Evolutionary conservation across 1,140 invertebrate genomes (phyloP).

Genomic region (Wasmannia auropunctata): DNA sequence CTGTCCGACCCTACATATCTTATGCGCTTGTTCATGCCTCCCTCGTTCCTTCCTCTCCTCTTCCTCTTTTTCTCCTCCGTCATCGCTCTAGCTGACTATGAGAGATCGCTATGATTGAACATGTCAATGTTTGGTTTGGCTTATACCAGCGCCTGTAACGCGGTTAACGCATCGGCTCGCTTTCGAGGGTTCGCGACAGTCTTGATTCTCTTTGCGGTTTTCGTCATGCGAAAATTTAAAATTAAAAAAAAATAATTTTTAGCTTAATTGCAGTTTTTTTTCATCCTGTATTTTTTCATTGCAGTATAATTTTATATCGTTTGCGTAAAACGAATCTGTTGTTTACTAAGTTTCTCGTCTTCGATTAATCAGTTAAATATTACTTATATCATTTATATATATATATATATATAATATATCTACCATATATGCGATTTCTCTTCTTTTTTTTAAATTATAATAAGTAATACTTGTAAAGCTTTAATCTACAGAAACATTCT

Average conservation of each 20-base stretch:
- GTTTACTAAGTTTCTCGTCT: neutral
- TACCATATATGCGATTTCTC: too few relatives aligned
- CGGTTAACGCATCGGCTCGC: slow-evolving; percentile 82
- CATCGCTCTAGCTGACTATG: slow-evolving; percentile 40
- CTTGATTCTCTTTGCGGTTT: neutral
- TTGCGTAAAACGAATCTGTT: too few relatives aligned
- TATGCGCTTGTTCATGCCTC: slow-evolving; percentile 26
- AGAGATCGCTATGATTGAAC: slow-evolving; percentile 84
- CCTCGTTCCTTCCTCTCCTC: slow-evolving; percentile 18
- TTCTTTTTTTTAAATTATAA: neutral
- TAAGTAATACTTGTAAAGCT: neutral
- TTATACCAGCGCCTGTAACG: slow-evolving; percentile 77
- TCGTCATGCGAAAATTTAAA: neutral
- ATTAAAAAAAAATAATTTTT: neutral
- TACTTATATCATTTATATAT: neutral
- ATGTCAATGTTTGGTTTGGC: slow-evolving; percentile 85
- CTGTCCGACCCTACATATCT: neutral
- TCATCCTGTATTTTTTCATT: neutral
- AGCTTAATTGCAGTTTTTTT: too few relatives aligned
- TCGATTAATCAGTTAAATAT: neutral
- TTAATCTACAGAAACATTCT: neutral
- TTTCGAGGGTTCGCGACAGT: slow-evolving; percentile 50
- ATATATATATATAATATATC: too few relatives aligned
- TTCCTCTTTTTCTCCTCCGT: neutral
- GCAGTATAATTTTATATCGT: neutral